Evolutionary conservation across 2,888 invertebrate species (phyloP), one percentile per base, ranked within the genome.

Genomic region (Chamaedrilus cognettii): DNA sequence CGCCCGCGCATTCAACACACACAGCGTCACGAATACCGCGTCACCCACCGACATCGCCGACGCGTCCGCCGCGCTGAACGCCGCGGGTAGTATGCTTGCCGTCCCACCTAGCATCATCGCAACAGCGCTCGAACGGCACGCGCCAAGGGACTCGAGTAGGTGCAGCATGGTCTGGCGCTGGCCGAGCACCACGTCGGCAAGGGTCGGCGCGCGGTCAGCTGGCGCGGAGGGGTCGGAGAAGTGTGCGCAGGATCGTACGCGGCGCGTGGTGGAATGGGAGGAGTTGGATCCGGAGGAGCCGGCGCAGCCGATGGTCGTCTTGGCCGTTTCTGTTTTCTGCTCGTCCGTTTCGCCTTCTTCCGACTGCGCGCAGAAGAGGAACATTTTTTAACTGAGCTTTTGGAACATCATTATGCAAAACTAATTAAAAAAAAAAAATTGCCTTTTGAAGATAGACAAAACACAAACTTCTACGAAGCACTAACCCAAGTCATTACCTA

Each of bases 11-110:
- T 90, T 89, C 70, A 95, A 85, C 2, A 90, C 89, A 33, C 90
- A 88, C 64, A 94, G 87, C 73, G 95, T 87, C 84, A 91, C 90
- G 79, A 93, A 94, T n/a, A 94, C 89, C 28, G 92, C 92, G 79
- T 95, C 94, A 1, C 91, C 91, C 63, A 94, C 89, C 0, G 91
- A 91, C n/a, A n/a, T n/a, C n/a, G n/a, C n/a, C 33, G 89, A 87
- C 7, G 90, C 89, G 7, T 86, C 87, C 4, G 80, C 79, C 3
- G 78, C 77, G 50, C 26, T 26, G 19, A 49, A 31, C 26, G 28
- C 52, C 31, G 51, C 42, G n/a, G n/a, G n/a, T n/a, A n/a, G n/a
- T n/a, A n/a, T n/a, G 60, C 42, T 64, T 31, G 64, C 64, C n/a
- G n/a, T n/a, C n/a, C n/a, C n/a, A n/a, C n/a, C n/a, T 34, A 64